Base-by-base conservation (phyloP, 2,888 invertebrate genomes). In the Chaetogeoica ovagalla region DNA sequence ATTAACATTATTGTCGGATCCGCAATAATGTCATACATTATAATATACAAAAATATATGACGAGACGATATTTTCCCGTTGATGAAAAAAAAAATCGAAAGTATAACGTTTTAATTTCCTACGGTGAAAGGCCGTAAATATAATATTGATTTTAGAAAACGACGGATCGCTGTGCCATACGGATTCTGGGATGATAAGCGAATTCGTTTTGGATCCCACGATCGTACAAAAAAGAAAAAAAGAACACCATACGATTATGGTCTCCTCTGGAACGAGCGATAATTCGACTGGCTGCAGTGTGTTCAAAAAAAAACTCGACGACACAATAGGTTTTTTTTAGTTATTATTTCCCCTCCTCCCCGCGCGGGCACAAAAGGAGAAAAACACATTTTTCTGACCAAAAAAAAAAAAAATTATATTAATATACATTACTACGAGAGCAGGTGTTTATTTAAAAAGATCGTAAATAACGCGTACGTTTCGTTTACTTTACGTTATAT, bases 31-130 rank as follows among this genome's bases (percentile, higher is more conserved):
- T 30, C 4, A 30, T 30, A 30, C 30, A 60, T 69, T 30, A 30
- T 30, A 30, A 30, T 2, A 30, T 30, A 30, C 30, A 30, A 30
- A 30, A 30, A 30, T 30, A 30, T 30, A 30, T 30, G 30, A 30
- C 30, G 52, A 62, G n/a, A 72, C 17, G 17, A 57, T 43, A 62
- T 43, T 72, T 48, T 43, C 30, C 39, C 9, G 15, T 30, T 39
- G 30, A 30, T 30, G 4, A 30, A 30, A 30, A 30, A 52, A 52
- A 52, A 52, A 70, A 77, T 63, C 39, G 60, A 77, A 70, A 77
- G 69, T 55, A 39, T 13, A 48, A 48, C 15, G 48, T 48, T 48
- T 48, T 11, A 48, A 48, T 48, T 11, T 13, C 48, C 13, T 48
- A 48, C 11, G 8, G 48, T 13, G 48, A 11, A 59, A 21, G 9